Conservation (phyloP, 2,888 invertebrate genomes). For the Pandemis cinnamomeana region DNA sequence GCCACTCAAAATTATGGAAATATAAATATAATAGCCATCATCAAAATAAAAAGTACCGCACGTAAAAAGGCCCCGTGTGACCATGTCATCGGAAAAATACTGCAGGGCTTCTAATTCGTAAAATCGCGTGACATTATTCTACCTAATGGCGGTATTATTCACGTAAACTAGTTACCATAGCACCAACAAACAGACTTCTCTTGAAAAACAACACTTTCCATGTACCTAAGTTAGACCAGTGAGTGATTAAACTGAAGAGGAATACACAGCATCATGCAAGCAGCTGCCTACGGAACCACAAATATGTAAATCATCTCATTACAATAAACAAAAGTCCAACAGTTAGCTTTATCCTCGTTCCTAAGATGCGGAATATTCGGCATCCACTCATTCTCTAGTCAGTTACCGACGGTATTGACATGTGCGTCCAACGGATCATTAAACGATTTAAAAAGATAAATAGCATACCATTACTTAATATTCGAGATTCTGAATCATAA, state of each 20-base stretch:
- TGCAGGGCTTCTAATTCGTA: slow-evolving; percentile 22
- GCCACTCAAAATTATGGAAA: slow-evolving; percentile 22
- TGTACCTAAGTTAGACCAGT: background rate
- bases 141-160: slow-evolving; percentile 34
- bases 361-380: slow-evolving; percentile 61
- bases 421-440: slow-evolving; percentile 45
- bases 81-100: slow-evolving; percentile 10
- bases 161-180: slow-evolving; percentile 30
- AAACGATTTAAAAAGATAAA: slow-evolving; percentile 30
- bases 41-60: slow-evolving; percentile 22
- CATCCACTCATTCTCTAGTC: slow-evolving; percentile 62
- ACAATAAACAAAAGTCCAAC: slow-evolving; percentile 62
- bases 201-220: slow-evolving; percentile 11
- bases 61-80: slow-evolving; percentile 36
- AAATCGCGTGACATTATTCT: slow-evolving; percentile 20
- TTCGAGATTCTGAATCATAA: slow-evolving; percentile 28
- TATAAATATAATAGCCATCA: slow-evolving; percentile 28
- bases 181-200: background rate
- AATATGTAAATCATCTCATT: slow-evolving; percentile 70
- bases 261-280: slow-evolving; percentile 38
- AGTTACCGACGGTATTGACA: slow-evolving; percentile 61
- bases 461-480: slow-evolving; percentile 14
- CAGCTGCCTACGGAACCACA: slow-evolving; percentile 57
- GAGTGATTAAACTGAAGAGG: slow-evolving; percentile 20
- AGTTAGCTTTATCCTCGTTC: slow-evolving; percentile 53